Base-by-base conservation (phyloP, 2,888 invertebrate genomes). In the Plagodis pulveraria region DNA sequence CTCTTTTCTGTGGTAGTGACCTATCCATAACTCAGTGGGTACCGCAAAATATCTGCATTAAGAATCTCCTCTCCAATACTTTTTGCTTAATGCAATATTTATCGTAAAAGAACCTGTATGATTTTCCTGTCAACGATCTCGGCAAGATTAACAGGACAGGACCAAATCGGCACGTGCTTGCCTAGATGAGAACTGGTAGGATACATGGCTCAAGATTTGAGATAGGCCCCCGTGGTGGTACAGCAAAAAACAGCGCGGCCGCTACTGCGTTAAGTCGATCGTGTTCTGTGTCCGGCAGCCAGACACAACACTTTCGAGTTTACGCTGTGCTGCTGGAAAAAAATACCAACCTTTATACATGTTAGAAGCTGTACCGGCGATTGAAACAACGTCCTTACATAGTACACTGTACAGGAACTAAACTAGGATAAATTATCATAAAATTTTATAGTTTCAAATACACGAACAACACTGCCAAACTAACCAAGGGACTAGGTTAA, bases 91-190 rank as follows among this genome's bases (percentile, higher is more conserved):
- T 78, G 71, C 55, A 73, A 76, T 74, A 81, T 76, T 72, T 75
- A 81, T 55, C 60, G 22, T 72, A 50, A 56, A 52, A 67, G 60
- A 63, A 74, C 73, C 69, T 69, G 74, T 70, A 70, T 66, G 70
- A 77, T 75, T 76, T 74, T 73, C 72, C 73, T 68, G 69, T 74
- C 76, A 72, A 70, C 70, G 65, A 55, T 72, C 75, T 71, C 69
- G 54, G 48, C 2, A 34, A 72, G 73, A 76, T 77, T 71, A 71
- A 22, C 22, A 22, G 22, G 22, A 22, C 22, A 71, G 56, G 69
- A 76, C 72, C 54, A 63, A 72, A 78, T 67, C 64, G 74, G 73
- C 79, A 74, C 78, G 74, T 73, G 78, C 70, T 68, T 56, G 60
- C n/a, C 38, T 66, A 62, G 46, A 56, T 63, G 54, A 55, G 59